Conservation (phyloP, 2,797 vertebrate species). For the Siniperca scherzeri region DNA sequence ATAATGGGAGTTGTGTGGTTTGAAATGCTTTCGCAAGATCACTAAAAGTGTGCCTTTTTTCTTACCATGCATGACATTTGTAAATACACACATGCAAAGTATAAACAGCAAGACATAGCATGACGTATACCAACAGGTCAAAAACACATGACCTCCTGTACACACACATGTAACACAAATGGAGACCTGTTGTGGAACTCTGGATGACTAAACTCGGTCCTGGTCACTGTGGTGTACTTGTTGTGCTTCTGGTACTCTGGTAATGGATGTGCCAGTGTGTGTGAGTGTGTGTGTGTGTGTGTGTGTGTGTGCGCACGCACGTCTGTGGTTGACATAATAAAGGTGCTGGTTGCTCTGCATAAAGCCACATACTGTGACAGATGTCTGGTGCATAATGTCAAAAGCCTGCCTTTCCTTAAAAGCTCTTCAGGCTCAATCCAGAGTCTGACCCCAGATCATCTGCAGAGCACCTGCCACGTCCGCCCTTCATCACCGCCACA, state of each 20-base stretch:
- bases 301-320: slow-evolving; percentile 29
- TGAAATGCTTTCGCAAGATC: slow-evolving; percentile 31
- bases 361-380: slow-evolving; percentile 60
- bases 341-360: slow-evolving; percentile 53
- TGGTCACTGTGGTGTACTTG: slow-evolving; percentile 32
- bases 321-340: slow-evolving; percentile 37
- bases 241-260: slow-evolving; percentile 47
- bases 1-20: slow-evolving; percentile 16
- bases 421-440: slow-evolving; percentile 83
- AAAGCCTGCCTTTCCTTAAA: slow-evolving; percentile 64
- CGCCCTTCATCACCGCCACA: slow-evolving; percentile 68
- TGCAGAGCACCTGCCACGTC: slow-evolving; percentile 82
- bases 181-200: slow-evolving; percentile 39
- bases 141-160: slow-evolving; percentile 37
- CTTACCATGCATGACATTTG: background rate
- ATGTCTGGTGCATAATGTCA: slow-evolving; percentile 74
- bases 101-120: slow-evolving; percentile 1
- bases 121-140: background rate
- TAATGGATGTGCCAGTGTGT: slow-evolving; percentile 44
- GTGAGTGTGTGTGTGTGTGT: slow-evolving; percentile 8
- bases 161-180: slow-evolving; percentile 29
- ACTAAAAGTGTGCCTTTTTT: slow-evolving; percentile 20
- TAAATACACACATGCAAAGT: slow-evolving; percentile 15
- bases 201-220: slow-evolving; percentile 33
- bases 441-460: slow-evolving; percentile 80